Evolutionary conservation across 2,113 vertebrate species (phyloP).

Genomic region (Origma solitaria): DNA sequence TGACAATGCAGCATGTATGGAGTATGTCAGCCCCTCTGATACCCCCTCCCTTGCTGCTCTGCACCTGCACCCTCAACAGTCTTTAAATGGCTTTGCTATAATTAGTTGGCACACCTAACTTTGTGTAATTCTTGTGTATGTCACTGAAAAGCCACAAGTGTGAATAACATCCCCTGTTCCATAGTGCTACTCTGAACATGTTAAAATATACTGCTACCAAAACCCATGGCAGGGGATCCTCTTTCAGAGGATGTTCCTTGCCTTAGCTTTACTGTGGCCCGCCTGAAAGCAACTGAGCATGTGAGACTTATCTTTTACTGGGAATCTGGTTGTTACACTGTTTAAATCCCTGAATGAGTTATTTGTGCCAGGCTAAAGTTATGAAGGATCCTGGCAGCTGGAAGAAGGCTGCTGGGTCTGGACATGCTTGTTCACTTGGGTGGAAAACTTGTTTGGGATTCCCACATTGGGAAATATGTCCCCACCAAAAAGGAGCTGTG

Average conservation of each 20-base stretch:
- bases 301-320: not conserved
- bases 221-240: not conserved
- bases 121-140: not conserved
- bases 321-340: not conserved
- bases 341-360: not conserved
- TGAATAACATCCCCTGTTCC: not conserved
- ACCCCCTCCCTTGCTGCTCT: not conserved
- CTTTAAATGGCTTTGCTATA: not conserved
- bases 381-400: not conserved
- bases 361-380: not conserved
- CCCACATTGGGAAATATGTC: not conserved
- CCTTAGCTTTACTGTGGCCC: not conserved
- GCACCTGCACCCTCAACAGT: not conserved
- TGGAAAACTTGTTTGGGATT: not conserved
- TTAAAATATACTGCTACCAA: not conserved
- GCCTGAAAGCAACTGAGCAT: not conserved
- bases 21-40: not conserved
- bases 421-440: fast-evolving
- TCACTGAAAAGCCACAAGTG: not conserved
- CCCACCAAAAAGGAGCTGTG: not conserved
- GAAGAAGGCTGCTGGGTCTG: not conserved
- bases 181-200: not conserved
- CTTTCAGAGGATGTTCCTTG: not conserved
- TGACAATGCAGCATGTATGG: not conserved
- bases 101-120: not conserved